phyloP scores from a whole-genome alignment of 2,888 invertebrate genomes.

The Harpagoxenus sublaevis region DNA sequence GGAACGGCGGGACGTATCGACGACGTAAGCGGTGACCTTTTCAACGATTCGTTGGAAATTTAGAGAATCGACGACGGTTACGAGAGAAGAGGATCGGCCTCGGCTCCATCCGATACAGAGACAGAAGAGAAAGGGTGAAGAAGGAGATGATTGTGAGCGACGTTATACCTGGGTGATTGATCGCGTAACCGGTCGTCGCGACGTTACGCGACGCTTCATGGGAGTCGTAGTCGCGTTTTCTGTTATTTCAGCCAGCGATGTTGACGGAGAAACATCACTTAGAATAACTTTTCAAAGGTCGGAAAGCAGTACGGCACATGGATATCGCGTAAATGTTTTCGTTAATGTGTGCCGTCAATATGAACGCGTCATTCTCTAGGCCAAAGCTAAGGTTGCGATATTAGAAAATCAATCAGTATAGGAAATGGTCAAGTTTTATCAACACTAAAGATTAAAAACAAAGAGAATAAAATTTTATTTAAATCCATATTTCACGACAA shows the following conservation, averaged over 20 bases:
- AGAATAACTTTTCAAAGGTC: constrained; percentile 42
- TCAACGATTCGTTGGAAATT: constrained; percentile 52
- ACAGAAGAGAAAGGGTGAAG: constrained; percentile 40
- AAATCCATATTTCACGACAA: neutral
- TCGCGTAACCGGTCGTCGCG: constrained; percentile 43
- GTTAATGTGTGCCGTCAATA: neutral
- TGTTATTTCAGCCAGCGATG: constrained; percentile 38
- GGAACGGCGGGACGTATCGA: constrained; percentile 18
- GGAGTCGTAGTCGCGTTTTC: constrained; percentile 27
- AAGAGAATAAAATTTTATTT: neutral
- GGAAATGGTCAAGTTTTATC: neutral
- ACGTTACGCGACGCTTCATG: constrained; percentile 26
- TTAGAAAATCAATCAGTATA: neutral
- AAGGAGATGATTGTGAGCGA: constrained; percentile 32
- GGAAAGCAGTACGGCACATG: neutral
- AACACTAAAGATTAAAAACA: neutral
- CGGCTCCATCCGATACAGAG: neutral
- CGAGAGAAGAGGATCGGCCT: constrained; percentile 36
- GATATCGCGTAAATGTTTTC: constrained; percentile 18
- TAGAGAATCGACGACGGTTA: constrained; percentile 28
- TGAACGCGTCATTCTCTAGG: neutral
- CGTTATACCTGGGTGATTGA: constrained; percentile 40
- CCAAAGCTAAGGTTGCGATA: neutral
- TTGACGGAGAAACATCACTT: constrained; percentile 36
- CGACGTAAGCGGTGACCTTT: constrained; percentile 52